Base-by-base conservation (phyloP, 1,140 invertebrate species). In the Sminthurinus signatus region DNA sequence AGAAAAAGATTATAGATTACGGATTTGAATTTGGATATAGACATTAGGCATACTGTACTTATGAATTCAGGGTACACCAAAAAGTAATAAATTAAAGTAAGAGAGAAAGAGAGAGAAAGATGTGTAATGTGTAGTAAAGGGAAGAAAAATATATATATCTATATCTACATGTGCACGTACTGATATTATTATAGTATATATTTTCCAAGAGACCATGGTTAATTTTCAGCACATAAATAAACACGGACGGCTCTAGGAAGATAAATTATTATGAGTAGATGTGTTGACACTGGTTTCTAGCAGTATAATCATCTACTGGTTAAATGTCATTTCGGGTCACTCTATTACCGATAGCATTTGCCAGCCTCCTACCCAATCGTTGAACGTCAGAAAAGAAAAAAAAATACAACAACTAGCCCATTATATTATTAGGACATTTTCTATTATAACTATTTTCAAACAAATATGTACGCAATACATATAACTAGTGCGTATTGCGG, bases 201-300 rank as follows among this genome's bases (percentile, higher is more conserved):
- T n/a, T n/a, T 64, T 64, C 48, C 55, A 64, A 64, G 55, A 64
- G 62, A 58, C 62, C 62, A 64, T 64, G 62, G 62, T 64, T 65
- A 65, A 65, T 65, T 65, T 65, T 65, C 63, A 65, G 56, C 63
- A 60, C 63, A 65, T 65, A 65, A 65, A 65, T 65, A 65, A 65
- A 65, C 57, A 60, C 56, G 63, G 51, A 65, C 56, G 56, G 56
- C 43, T n/a, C n/a, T n/a, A 51, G 51, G 29, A 65, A 60, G 56
- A 65, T 65, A 65, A 65, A 65, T 65, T 65, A 65, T 65, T 65
- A 60, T 27, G 63, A 65, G 57, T 55, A 60, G 57, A 65, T 60
- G 63, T 65, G 63, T 65, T 65, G 63, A 65, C 63, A 65, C 63
- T 60, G 57, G 56, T 65, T 51, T 55, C 50, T 50, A 65, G 48